Evolutionary conservation across 2,888 invertebrate genomes (phyloP).

Genomic region (Melitaea athalia): DNA sequence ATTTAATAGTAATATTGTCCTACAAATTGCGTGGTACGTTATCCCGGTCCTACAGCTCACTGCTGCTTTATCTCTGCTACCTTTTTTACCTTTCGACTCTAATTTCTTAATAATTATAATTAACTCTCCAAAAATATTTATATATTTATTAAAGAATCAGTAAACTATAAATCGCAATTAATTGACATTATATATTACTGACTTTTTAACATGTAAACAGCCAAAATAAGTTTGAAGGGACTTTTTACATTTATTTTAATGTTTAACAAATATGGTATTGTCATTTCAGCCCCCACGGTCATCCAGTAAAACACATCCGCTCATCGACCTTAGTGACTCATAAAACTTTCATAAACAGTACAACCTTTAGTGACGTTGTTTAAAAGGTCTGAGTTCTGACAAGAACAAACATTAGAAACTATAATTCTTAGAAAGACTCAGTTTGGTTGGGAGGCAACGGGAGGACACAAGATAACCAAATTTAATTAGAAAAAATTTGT

Average conservation of each 20-base stretch:
- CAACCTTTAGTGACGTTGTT: conserved; percentile 28
- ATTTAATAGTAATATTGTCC: too few relatives aligned
- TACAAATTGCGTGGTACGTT: too few relatives aligned
- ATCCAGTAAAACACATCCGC: conserved; percentile 44
- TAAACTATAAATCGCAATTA: neutral
- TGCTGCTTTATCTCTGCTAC: too few relatives aligned
- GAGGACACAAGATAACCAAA: too few relatives aligned
- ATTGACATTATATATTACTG: conserved; percentile 4
- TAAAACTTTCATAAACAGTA: conserved; percentile 38
- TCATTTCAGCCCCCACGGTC: conserved; percentile 57
- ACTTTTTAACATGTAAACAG: conserved; percentile 2
- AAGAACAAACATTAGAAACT: conserved; percentile 9
- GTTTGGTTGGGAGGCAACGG: too few relatives aligned
- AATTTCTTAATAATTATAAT: too few relatives aligned
- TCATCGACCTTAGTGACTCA: conserved; percentile 44
- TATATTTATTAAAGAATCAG: neutral
- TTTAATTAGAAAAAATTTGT: too few relatives aligned
- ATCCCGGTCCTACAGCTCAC: too few relatives aligned
- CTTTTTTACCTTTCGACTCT: too few relatives aligned
- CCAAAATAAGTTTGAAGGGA: conserved; percentile 19
- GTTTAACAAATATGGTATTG: conserved; percentile 41
- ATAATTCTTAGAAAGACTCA: too few relatives aligned
- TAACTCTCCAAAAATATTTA: too few relatives aligned
- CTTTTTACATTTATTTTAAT: conserved; percentile 25
- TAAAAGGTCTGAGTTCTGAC: conserved; percentile 10